phyloP scores from a whole-genome alignment of 2,113 vertebrate species.

The Embiotoca jacksoni region DNA sequence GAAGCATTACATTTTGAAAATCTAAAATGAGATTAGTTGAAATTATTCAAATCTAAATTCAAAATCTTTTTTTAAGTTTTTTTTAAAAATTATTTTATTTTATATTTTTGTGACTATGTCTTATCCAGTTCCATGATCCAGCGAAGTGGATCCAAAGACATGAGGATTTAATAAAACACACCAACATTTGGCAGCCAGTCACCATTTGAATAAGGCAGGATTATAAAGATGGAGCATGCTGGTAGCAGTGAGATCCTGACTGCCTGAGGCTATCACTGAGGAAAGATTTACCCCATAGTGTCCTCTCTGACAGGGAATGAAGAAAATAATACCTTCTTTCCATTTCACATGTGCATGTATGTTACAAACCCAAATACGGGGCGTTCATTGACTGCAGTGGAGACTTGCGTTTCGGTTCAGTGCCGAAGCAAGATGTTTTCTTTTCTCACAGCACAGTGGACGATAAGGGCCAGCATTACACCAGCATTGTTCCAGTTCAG shows the following conservation, averaged over 20 bases:
- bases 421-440: background rate
- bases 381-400: background rate
- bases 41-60: slow-evolving; percentile 54
- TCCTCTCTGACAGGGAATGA: slow-evolving; percentile 34
- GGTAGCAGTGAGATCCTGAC: slow-evolving; percentile 49
- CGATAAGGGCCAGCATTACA: background rate
- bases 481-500: background rate
- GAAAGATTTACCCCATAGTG: slow-evolving; percentile 44
- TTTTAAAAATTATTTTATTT: slow-evolving; percentile 18
- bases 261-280: slow-evolving; percentile 48
- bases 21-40: slow-evolving; percentile 48
- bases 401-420: background rate
- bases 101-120: slow-evolving; percentile 25
- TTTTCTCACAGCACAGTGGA: background rate
- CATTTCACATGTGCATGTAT: slow-evolving; percentile 23
- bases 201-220: slow-evolving; percentile 65
- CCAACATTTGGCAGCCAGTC: slow-evolving; percentile 58
- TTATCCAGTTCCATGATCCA: slow-evolving; percentile 40
- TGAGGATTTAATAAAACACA: slow-evolving; percentile 64
- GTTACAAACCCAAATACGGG: slow-evolving; percentile 12
- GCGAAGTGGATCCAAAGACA: slow-evolving; percentile 49
- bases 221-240: slow-evolving; percentile 57
- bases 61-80: slow-evolving; percentile 4
- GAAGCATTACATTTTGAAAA: slow-evolving; percentile 29
- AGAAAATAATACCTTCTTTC: slow-evolving; percentile 41